Evolutionary conservation across 2,888 invertebrate genomes (phyloP), one percentile per base, ranked within the genome.

Genomic region (Prenolepis imparis): DNA sequence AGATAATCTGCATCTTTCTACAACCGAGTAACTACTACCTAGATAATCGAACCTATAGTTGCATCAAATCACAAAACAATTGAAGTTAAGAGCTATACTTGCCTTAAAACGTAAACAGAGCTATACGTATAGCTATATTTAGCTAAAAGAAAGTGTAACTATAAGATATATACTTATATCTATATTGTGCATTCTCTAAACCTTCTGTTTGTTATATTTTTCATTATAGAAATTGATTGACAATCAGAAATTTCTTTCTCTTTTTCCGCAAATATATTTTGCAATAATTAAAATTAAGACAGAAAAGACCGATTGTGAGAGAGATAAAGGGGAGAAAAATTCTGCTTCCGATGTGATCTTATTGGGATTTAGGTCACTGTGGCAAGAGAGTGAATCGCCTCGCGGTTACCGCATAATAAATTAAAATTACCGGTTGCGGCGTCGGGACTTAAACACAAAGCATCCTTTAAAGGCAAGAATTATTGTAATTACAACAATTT

Each of bases 401-500:
- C 68, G 77, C 57, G 21, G 82, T 91, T 88, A 87, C 85, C 86
- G 83, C 86, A 82, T 90, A 91, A 92, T 92, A 90, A 92, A 92
- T 92, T 90, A 89, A 92, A 91, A 93, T 93, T 91, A 74, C 89
- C 67, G 84, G 88, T 87, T 86, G 68, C 84, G 64, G 44, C 85
- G 87, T 82, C 86, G 87, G 89, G 87, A 89, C 88, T 87, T 92
- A 91, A 93, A 92, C 86, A 90, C 91, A 88, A 91, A 91, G 90
- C 88, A 87, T 88, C 89, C 86, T 89, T 91, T 90, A 90, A 93
- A 92, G 90, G 88, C 91, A 90, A 88, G 91, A 91, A 93, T 93
- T 92, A 93, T 93, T 93, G 90, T 93, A 93, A 93, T 93, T 93
- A 92, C 91, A 90, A 92, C 90, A 93, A 93, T 93, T 93, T 93